Evolutionary conservation across 2,113 vertebrate genomes (phyloP).

Genomic region (Psettodes erumei): DNA sequence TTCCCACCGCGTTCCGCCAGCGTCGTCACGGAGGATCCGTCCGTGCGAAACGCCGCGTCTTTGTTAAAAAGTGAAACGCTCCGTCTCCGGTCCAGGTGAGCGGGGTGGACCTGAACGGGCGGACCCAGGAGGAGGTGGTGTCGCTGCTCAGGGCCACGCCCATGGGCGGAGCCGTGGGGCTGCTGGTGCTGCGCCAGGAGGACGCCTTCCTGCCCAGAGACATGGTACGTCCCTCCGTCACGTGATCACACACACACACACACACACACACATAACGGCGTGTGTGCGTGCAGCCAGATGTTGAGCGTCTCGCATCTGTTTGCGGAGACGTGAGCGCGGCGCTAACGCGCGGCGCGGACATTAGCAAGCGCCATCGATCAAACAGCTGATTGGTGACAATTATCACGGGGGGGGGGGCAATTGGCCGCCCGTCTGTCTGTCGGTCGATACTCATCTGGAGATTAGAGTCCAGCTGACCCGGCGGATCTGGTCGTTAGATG

Average conservation of each 20-base stretch:
- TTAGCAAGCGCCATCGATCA: constrained; percentile 55
- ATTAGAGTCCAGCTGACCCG: constrained; percentile 43
- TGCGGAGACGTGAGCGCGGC: too few species aligned
- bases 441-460: constrained; percentile 65
- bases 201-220: constrained; percentile 91
- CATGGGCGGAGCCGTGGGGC: constrained; percentile 91
- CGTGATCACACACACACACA: too few species aligned
- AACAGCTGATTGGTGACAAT: constrained; percentile 58
- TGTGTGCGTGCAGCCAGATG: too few species aligned
- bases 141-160: constrained; percentile 92
- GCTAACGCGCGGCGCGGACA: too few species aligned
- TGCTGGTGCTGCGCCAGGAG: constrained; percentile 92
- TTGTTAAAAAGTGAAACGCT: not conserved
- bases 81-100: constrained; percentile 86
- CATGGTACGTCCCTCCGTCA: constrained; percentile 85
- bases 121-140: constrained; percentile 96
- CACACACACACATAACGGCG: too few species aligned
- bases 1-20: too few species aligned
- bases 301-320: too few species aligned
- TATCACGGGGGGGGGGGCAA: constrained; percentile 33
- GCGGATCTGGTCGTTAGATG: constrained; percentile 27
- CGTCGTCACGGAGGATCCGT: too few species aligned
- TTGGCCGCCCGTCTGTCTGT: constrained; percentile 35
- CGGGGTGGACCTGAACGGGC: constrained; percentile 91
- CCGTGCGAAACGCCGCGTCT: too few species aligned